Base-by-base conservation (phyloP, 2,888 invertebrate genomes). In the Drosophila tripunctata region DNA sequence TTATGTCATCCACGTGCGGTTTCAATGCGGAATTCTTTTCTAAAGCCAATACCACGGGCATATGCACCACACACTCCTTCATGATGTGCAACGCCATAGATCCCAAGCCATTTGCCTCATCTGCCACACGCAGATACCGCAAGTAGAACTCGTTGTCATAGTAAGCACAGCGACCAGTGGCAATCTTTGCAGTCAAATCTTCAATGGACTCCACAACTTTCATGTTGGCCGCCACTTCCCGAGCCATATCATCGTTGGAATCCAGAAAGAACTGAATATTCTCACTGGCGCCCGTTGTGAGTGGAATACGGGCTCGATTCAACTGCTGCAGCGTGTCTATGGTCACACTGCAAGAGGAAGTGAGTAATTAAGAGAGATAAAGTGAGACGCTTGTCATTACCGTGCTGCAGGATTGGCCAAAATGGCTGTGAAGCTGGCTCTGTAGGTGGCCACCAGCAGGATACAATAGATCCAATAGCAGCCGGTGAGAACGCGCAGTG, bases 391-490 rank as follows among this genome's bases (percentile, higher is more conserved):
- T 3, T 27, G 0, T 3, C 3, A 41, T 85, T 90, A 94, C 94
- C 93, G 93, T 8, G 95, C 94, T 0, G 94, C 93, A 21, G 96
- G 96, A 89, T 95, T 95, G 0, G 96, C 96, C 43, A 97, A 91
- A 51, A 96, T 96, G 0, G 96, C 96, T 0, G 96, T 96, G 93
- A 97, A 95, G 79, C 96, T 96, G 0, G 96, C 96, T 83, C 95
- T 92, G 89, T 97, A 97, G 0, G 95, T 94, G 0, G 96, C 96
- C 0, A 95, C 95, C 4, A 96, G 93, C 3, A 96, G 92, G 65
- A 96, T 94, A 84, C 96, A 96, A 88, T 96, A 97, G 1, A 96
- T 90, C 96, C 96, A 97, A 91, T 96, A 97, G 95, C 96, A 96
- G 0, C 97, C 96, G 1, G 96, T 96, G 10, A 97, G 92, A 22